Base-by-base conservation (phyloP, 2,888 invertebrate species). In the Erpobdella octoculata region DNA sequence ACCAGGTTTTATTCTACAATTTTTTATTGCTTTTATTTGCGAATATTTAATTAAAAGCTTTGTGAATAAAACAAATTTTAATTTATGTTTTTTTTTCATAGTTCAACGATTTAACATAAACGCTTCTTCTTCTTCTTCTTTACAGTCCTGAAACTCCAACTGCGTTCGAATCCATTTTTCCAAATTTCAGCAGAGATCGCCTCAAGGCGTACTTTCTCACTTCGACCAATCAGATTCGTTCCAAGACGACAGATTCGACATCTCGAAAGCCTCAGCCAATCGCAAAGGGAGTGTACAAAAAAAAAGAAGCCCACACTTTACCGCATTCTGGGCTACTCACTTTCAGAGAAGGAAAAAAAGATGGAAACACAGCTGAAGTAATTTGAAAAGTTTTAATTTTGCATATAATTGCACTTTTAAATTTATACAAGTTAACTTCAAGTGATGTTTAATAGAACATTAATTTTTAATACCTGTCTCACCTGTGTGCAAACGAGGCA, bases 111-210 rank as follows among this genome's bases (percentile, higher is more conserved):
- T 59, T 59, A 21, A 28, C 28, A 35, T 12, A 31, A 62, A 31
- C 33, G 33, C 21, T n/a, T 2, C n/a, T 36, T 18, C 18, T n/a
- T 28, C 37, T 25, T 31, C 9, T 31, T n/a, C 33, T 8, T 8
- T 62, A 18, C 72, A 72, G 72, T 36, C 70, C 70, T 4, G 70
- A 70, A n/a, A 70, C 69, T 31, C 69, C 70, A 25, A 28, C 72
- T 15, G 41, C 72, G 8, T 35, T 71, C n/a, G 38, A 33, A n/a
- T 65, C 66, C 25, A 53, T 71, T 8, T 71, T 71, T 53, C 71
- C 71, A 1, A 41, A 65, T 33, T 71, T 71, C n/a, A 62, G 62
- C 37, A 28, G 48, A 33, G 58, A 66, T 8, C 28, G 53, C 12
- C 48, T 71, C 25, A 65, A 71, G 58, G 53, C 71, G 8, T 71